A percentile compares a stretch with the other conserved stretches of the same genome.
phyloP scores from a whole-genome alignment of 1,140 invertebrate genomes.

The Heliconius himera region DNA sequence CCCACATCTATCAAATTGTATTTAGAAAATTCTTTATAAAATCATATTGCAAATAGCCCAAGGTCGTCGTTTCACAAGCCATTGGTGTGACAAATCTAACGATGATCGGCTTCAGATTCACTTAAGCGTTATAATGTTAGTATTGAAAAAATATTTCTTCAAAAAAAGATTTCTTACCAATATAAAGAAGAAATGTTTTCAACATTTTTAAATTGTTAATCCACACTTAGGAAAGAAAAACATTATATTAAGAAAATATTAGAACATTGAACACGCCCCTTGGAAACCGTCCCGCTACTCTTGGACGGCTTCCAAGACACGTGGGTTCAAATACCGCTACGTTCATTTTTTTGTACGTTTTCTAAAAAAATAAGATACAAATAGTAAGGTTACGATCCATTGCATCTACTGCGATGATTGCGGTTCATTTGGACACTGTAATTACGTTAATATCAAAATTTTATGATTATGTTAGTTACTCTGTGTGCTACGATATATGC shows the following conservation, averaged over 20 bases:
- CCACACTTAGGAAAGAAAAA: too few species aligned
- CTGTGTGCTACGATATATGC: too few species aligned
- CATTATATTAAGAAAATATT: too few species aligned
- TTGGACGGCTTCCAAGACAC: not conserved
- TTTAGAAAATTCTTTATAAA: constrained; percentile 9
- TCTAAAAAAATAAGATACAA: constrained; percentile 31
- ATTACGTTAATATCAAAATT: not conserved
- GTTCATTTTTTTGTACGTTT: too few species aligned
- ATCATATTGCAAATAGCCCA: constrained; percentile 4
- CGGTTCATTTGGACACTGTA: not conserved
- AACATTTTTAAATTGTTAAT: too few species aligned
- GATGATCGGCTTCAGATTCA: constrained; percentile 2
- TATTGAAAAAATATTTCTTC: not conserved
- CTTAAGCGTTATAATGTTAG: constrained; percentile 1
- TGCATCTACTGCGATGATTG: constrained; percentile 15
- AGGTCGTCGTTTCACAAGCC: not conserved
- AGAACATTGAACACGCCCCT: too few species aligned
- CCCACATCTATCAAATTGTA: not conserved
- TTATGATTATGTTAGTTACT: not conserved
- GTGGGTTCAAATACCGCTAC: too few species aligned
- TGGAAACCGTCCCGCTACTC: too few species aligned
- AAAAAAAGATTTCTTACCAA: not conserved
- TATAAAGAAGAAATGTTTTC: too few species aligned
- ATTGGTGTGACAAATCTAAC: constrained; percentile 5
- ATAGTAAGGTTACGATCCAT: constrained; percentile 42